Base-by-base conservation (phyloP, 2,888 invertebrate species). In the Thumatha senex region DNA sequence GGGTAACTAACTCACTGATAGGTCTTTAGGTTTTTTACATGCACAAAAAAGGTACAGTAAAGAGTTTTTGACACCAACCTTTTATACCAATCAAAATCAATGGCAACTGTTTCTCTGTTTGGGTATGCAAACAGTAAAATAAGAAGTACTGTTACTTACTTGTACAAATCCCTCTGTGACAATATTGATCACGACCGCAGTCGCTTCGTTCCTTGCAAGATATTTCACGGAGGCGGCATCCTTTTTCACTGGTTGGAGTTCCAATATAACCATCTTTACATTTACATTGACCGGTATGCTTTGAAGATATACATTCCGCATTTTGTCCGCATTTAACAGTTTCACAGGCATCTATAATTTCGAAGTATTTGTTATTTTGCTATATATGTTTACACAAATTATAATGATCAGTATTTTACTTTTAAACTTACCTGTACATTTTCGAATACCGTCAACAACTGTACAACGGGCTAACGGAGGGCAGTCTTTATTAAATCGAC, bases 221-320 rank as follows among this genome's bases (percentile, higher is more conserved):
- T 49, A 95, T 92, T 73, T 96, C 94, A 78, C 94, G 94, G 24
- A 96, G 95, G 72, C 93, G 93, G 77, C 98, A 98, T 39, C 97
- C 97, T 57, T 88, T 91, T 41, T 94, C 86, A 80, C 95, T 95
- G 56, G 93, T 93, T 34, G 96, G 94, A 84, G 96, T 94, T 51
- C 97, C 97, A 76, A 95, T 93, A 75, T 95, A 98, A 48, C 96
- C 97, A 61, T 89, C 80, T 70, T 94, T 94, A 80, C 98, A 98
- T 68, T 94, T 94, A 76, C 98, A 98, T 67, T 94, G 93, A 11
- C 95, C 96, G 34, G 91, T 91, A 80, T 98, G 98, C 71, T 96
- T 94, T 49, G 93, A 89, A 54, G 96, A 94, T 52, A 94, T 79
- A 80, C 98, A 98, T 76, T 97, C 96, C 29, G 98, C 93, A 82